Percentiles rank a stretch among this genome's conserved stretches.
Conservation (phyloP, 2,113 vertebrate species). For the Calcarius ornatus region DNA sequence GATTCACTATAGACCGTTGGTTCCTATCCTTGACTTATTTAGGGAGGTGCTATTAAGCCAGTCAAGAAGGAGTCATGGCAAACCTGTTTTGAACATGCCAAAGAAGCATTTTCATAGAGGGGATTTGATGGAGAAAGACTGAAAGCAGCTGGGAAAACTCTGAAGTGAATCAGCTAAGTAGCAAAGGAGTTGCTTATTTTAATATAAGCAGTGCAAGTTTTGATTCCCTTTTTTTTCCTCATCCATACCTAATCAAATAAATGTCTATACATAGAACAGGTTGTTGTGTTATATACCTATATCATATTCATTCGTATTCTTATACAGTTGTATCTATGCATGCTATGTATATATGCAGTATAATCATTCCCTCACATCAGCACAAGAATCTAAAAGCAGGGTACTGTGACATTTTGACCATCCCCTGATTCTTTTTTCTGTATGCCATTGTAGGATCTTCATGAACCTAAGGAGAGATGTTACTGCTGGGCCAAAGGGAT, state of each 20-base stretch:
- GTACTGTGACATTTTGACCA: background rate
- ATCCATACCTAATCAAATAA: background rate
- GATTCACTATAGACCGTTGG: background rate
- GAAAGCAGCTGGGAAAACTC: background rate
- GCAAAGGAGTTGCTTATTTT: background rate
- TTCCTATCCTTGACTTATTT: background rate
- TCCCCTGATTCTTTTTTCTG: background rate
- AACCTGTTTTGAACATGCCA: background rate
- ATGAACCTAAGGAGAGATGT: background rate
- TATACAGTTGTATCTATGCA: background rate
- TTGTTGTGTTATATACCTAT: background rate
- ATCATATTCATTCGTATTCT: background rate
- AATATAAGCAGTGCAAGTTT: background rate
- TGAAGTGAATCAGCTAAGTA: background rate
- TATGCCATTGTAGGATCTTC: rapidly evolving
- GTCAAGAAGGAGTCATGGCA: background rate
- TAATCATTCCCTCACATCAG: background rate
- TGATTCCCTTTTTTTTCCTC: background rate
- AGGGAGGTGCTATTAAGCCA: background rate
- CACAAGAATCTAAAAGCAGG: background rate
- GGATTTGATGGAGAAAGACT: background rate
- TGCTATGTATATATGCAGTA: background rate
- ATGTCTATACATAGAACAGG: background rate
- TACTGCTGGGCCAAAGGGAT: background rate
- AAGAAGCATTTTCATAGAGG: background rate